Percentiles rank a stretch among this genome's conserved stretches.
Evolutionary conservation across 2,113 vertebrate species (phyloP).

Genomic region (Falco punctatus): DNA sequence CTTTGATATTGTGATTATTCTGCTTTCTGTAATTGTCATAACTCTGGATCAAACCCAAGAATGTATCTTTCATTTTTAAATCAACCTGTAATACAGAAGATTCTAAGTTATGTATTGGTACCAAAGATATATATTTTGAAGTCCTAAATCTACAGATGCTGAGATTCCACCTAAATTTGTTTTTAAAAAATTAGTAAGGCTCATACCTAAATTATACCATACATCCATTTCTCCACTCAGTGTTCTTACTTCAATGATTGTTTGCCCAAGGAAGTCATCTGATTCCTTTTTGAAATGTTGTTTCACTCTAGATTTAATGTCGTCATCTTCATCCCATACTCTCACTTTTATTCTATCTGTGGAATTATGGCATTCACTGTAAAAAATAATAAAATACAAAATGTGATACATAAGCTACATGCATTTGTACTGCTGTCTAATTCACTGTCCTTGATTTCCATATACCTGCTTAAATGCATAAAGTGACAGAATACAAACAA

Average conservation of each 20-base stretch:
- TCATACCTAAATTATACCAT: conserved; percentile 96
- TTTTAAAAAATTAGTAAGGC: background rate
- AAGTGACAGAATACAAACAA: background rate
- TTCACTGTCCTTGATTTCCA: background rate
- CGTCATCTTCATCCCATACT: conserved; percentile 98
- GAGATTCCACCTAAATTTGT: background rate
- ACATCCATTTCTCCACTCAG: conserved; percentile 98
- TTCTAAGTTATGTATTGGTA: background rate
- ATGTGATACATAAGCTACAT: background rate
- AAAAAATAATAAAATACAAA: conserved; percentile 25
- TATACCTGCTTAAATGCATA: background rate
- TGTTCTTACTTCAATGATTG: conserved; percentile 96
- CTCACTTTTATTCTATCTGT: conserved; percentile 98
- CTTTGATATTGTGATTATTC: background rate
- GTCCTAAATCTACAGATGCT: background rate
- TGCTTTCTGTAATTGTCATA: background rate
- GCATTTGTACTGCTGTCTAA: background rate
- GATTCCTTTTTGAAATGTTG: conserved; percentile 98
- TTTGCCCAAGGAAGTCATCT: conserved; percentile 96
- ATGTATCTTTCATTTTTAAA: background rate
- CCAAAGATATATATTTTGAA: background rate
- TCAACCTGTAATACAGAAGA: background rate
- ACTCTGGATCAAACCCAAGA: background rate
- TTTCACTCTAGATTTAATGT: conserved; percentile 97
- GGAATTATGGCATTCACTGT: conserved; percentile 96